Conservation (phyloP, 2,113 vertebrate species). For the Rhinoderma darwinii region DNA sequence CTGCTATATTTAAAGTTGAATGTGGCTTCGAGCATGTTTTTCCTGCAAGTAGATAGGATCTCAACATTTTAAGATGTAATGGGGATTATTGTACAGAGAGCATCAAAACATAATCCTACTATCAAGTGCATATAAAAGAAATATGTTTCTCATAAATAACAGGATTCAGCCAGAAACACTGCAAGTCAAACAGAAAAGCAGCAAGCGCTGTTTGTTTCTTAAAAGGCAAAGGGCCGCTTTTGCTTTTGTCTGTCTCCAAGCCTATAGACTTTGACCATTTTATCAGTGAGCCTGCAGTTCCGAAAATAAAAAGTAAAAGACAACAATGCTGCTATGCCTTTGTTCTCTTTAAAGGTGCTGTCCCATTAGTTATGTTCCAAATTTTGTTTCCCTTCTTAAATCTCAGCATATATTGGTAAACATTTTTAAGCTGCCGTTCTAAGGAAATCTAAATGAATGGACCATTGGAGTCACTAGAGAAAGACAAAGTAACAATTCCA, state of each 20-base stretch:
- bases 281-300: constrained; percentile 55
- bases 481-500: background rate
- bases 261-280: constrained; percentile 52
- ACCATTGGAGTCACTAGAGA: background rate
- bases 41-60: constrained; percentile 14
- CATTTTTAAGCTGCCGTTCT: background rate
- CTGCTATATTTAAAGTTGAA: constrained; percentile 23
- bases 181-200: constrained; percentile 27
- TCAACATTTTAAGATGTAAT: constrained; percentile 15
- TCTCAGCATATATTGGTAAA: background rate
- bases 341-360: constrained; percentile 51
- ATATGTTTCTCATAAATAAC: constrained; percentile 28
- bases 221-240: constrained; percentile 32
- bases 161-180: constrained; percentile 13
- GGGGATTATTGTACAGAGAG: constrained; percentile 13
- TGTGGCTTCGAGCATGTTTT: background rate
- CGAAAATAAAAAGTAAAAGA: constrained; percentile 41
- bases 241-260: constrained; percentile 50
- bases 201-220: constrained; percentile 34
- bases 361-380: constrained; percentile 37
- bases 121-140: constrained; percentile 29
- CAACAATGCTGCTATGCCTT: constrained; percentile 34
- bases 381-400: constrained; percentile 38
- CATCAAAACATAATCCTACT: constrained; percentile 32
- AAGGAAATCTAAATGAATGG: background rate